A percentile compares a stretch with the other conserved stretches of the same genome.
These are phyloP conservation scores for Sebastes trivittatus DNA, from an alignment of 2,797 vertebrate genomes.

Conservation along the genomic window DNA sequence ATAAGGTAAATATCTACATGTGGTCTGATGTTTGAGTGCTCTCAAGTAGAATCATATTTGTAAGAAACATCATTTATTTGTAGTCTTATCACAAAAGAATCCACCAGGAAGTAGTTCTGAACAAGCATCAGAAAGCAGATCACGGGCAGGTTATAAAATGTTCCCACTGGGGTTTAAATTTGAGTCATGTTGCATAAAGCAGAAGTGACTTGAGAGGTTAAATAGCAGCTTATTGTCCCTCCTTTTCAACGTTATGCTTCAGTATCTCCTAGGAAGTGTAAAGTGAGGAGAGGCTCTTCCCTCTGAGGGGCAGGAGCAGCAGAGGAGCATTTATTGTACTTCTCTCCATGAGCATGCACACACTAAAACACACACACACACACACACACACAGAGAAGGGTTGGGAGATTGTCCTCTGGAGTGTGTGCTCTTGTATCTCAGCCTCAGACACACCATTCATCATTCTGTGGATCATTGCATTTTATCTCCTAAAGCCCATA, in stretches of 20 bases:
- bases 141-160: not conserved
- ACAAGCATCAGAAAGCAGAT: not conserved
- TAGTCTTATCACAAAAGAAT: not conserved
- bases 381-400: conserved; percentile 32
- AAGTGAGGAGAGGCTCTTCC: conserved; percentile 16
- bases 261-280: conserved; percentile 25
- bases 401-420: conserved; percentile 81
- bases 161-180: not conserved
- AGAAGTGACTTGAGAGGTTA: conserved; percentile 27
- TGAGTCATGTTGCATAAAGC: not conserved
- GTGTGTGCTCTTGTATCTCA: conserved; percentile 85
- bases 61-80: not conserved
- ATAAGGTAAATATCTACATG: conserved; percentile 89
- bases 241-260: conserved; percentile 7
- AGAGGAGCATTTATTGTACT: conserved; percentile 58
- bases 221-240: conserved; percentile 5
- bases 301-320: conserved; percentile 16
- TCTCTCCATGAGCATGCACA: conserved; percentile 36
- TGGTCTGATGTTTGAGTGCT: not conserved
- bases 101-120: not conserved
- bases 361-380: conserved; percentile 15
- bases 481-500: conserved; percentile 87
- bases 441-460: conserved; percentile 85
- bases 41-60: not conserved
- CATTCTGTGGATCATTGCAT: conserved; percentile 87